Conservation (phyloP, 2,113 vertebrate genomes). For the Micronycteris hirsuta region DNA sequence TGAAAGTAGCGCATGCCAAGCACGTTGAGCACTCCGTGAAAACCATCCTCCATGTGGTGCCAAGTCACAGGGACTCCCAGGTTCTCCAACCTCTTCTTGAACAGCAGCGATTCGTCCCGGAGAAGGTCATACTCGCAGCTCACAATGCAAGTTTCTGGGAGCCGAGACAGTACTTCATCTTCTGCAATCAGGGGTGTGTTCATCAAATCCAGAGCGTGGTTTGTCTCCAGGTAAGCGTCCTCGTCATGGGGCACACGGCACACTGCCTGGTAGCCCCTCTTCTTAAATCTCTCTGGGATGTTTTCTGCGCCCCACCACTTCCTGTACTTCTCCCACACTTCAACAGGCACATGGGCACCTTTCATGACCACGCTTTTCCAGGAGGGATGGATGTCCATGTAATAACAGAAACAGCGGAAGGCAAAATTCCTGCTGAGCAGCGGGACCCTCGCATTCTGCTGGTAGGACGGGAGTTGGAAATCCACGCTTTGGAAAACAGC, state of each 20-base stretch:
- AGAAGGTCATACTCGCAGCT: slow-evolving; percentile 89
- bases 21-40: slow-evolving; percentile 84
- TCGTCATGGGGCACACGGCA: slow-evolving; percentile 67
- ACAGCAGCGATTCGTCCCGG: slow-evolving; percentile 86
- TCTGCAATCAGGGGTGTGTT: slow-evolving; percentile 83
- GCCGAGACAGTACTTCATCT: slow-evolving; percentile 70
- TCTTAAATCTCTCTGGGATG: slow-evolving; percentile 81
- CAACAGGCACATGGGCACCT: slow-evolving; percentile 79
- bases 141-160: slow-evolving; percentile 84
- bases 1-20: slow-evolving; percentile 75
- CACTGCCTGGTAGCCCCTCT: slow-evolving; percentile 57
- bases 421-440: slow-evolving; percentile 74
- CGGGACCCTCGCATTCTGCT: slow-evolving; percentile 84
- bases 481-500: slow-evolving; percentile 83
- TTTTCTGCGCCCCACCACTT: slow-evolving; percentile 84
- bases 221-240: slow-evolving; percentile 73
- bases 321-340: slow-evolving; percentile 77
- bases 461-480: slow-evolving; percentile 89
- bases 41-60: slow-evolving; percentile 83
- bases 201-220: slow-evolving; percentile 57
- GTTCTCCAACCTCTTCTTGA: slow-evolving; percentile 87
- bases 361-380: slow-evolving; percentile 77
- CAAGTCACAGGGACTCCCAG: slow-evolving; percentile 82
- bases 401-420: slow-evolving; percentile 77
- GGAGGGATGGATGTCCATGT: slow-evolving; percentile 76